These are phyloP conservation scores for Papio anubis DNA, from an alignment of 2,113 vertebrate genomes.

Conservation along the genomic window DNA sequence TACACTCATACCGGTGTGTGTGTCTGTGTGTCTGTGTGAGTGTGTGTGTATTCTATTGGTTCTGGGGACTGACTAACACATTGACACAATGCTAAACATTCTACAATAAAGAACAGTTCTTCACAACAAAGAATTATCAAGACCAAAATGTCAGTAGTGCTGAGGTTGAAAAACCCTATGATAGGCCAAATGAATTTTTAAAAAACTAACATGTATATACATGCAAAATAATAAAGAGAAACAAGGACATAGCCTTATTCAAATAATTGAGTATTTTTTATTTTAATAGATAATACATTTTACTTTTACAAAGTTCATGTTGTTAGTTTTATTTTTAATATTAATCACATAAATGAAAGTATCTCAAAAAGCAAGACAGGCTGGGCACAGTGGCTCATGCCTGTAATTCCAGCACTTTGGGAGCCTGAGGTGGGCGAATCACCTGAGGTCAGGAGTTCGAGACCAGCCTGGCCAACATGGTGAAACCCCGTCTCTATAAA, in stretches of 20 bases:
- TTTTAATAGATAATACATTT: neutral
- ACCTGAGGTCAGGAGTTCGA: too few relatives aligned
- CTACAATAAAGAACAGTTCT: neutral
- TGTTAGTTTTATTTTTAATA: neutral
- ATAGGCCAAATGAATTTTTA: neutral
- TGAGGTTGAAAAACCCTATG: neutral
- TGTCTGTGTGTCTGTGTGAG: neutral
- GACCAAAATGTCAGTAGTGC: neutral
- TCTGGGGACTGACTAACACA: neutral
- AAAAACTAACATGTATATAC: neutral
- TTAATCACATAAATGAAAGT: neutral
- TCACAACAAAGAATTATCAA: neutral
- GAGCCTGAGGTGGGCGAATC: too few relatives aligned
- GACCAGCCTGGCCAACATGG: too few relatives aligned
- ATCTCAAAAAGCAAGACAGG: neutral
- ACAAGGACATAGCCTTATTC: neutral
- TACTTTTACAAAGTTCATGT: slow-evolving; percentile 8
- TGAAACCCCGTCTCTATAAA: too few relatives aligned
- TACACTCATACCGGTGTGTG: neutral
- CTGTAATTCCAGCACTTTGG: too few relatives aligned
- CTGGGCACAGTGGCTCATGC: too few relatives aligned
- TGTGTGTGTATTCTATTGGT: neutral
- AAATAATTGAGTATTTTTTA: neutral
- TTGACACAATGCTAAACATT: neutral
- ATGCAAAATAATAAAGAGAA: neutral